Evolutionary conservation across 2,888 invertebrate species (phyloP), one percentile per base, ranked within the genome.

Genomic region (Drosophila subsilvestris): DNA sequence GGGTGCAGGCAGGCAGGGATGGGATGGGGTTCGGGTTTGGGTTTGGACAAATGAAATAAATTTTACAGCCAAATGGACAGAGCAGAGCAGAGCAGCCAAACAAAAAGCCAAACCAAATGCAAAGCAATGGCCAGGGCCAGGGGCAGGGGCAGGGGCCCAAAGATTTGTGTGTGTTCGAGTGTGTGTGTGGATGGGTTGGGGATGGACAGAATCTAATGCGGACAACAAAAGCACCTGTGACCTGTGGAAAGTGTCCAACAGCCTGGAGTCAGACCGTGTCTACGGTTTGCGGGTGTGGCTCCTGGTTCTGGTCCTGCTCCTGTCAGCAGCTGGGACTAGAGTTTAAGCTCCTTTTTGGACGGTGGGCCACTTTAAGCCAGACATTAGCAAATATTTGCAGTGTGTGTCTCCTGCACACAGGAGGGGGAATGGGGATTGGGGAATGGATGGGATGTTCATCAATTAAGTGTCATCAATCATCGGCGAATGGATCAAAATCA

Each of bases 391-490:
- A 86, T 84, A 63, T 85, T 79, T 74, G 48, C 69, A 37, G 37
- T 37, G 37, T 37, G 37, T 37, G 37, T 7, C 1, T 14, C 29
- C 12, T 29, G n/a, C n/a, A n/a, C n/a, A n/a, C 10, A 29, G 29
- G 14, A 5, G 37, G 2, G 14, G 37, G 32, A 4, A 12, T 2
- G 14, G 14, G 14, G 14, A n/a, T 6, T 14, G 14, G 7, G n/a
- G n/a, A n/a, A n/a, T 14, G 37, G 37, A 17, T 22, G 48, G 65
- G 60, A 63, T 76, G 80, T 75, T 76, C 87, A 68, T 89, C 90
- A 90, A 90, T 90, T 90, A 90, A 85, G 78, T 88, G 86, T 82
- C 90, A 90, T 90, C 90, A 90, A 90, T 90, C 90, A 90, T 90
- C 76, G 58, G 62, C 62, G 76, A 71, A 82, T 68, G 67, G 65